Evolutionary conservation across 1,140 invertebrate species (phyloP).

Genomic region (Drosophila suzukii): DNA sequence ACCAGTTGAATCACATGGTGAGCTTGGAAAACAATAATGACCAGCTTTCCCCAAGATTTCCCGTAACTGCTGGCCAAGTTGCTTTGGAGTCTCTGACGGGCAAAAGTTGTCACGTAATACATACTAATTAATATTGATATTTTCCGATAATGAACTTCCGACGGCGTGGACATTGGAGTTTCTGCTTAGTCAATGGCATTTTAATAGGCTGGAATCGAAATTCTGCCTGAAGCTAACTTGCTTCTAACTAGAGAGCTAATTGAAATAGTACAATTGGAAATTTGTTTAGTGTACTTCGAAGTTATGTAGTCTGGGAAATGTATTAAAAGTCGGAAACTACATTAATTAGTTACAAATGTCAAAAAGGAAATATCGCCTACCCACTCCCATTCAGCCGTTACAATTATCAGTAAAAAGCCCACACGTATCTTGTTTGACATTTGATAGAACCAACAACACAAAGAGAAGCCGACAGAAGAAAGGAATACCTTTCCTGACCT

Average conservation of each 20-base stretch:
- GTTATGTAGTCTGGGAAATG: no score
- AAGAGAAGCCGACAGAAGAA: conserved; percentile 6
- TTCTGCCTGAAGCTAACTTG: conserved; percentile 32
- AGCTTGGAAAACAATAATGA: conserved; percentile 78
- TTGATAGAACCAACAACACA: conserved; percentile 53
- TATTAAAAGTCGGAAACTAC: neutral
- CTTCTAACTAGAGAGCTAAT: conserved; percentile 50
- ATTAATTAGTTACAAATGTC: conserved; percentile 56
- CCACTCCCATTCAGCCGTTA: neutral
- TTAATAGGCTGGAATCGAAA: conserved; percentile 52
- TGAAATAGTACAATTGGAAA: conserved; percentile 36
- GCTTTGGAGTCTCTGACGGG: conserved; percentile 3
- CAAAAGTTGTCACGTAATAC: conserved; percentile 76
- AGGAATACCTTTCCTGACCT: conserved; percentile 29
- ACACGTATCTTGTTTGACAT: conserved; percentile 65
- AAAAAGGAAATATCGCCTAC: conserved; percentile 26
- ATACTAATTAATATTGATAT: conserved; percentile 82
- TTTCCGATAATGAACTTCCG: conserved; percentile 55
- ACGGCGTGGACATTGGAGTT: conserved; percentile 51
- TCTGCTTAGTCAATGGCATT: conserved; percentile 73
- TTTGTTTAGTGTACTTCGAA: conserved; percentile 6
- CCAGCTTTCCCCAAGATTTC: conserved; percentile 46
- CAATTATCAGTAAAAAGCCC: conserved; percentile 64
- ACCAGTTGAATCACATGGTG: conserved; percentile 15
- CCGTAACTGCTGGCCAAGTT: conserved; percentile 13